Evolutionary conservation across 1,140 invertebrate species (phyloP), one percentile per base, ranked within the genome.

Genomic region (Anadara kagoshimensis): DNA sequence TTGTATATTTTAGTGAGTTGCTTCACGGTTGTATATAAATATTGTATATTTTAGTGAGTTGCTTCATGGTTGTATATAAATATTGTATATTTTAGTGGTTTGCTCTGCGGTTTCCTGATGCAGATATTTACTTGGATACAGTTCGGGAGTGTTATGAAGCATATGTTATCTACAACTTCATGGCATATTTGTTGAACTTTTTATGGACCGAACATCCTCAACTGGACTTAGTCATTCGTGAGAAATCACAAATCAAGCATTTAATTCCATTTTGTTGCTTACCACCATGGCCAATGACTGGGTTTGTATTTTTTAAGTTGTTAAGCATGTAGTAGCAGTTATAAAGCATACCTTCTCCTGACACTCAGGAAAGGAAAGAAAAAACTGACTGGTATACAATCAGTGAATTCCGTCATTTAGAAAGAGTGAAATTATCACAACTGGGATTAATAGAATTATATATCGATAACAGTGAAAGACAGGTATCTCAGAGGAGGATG

Each of bases 131-230:
- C 85, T 92, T 98, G 83, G 96, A 98, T 86, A 96, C 95, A 79
- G 87, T 96, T 36, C 91, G 97, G 88, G 97, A 98, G 91, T 98
- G 96, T 87, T 98, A 98, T 86, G 97, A 98, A 90, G 91, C 91
- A 10, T 98, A 97, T 92, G 97, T 98, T 0, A 98, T 99, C 82
- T 98, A 98, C 86, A 98, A 97, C 90, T 98, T 98, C 85, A 97
- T 98, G 95, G 95, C 94, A 85, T 98, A 95, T 89, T 90, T 99
- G 56, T 89, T 98, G 59, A 96, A 96, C 83, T 98, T 96, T 89
- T 91, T 98, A 53, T 94, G 95, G 51, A 71, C 68, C n/a, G 80
- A 86, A 70, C 81, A 88, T 71, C 93, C 94, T 78, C 93, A 95
- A 86, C 89, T 98, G 56, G 95, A 96, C 88, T 93, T 93, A 36